Conservation (phyloP, 2,113 vertebrate species). For the Misgurnus mizolepis region DNA sequence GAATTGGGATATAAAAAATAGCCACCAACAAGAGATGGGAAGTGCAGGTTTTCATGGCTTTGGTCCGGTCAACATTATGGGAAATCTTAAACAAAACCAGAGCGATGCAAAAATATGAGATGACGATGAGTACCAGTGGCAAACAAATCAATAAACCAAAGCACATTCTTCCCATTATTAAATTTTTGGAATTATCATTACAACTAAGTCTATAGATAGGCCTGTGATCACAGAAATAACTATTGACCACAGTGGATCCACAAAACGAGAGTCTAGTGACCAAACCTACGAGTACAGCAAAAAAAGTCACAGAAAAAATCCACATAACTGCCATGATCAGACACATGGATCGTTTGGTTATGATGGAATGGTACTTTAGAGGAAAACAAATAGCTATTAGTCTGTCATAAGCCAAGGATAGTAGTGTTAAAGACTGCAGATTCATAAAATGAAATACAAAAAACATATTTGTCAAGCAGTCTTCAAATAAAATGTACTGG, state of each 20-base stretch:
- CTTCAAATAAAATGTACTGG: slow-evolving; percentile 56
- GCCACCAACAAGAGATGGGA: slow-evolving; percentile 50
- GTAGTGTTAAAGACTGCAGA: slow-evolving; percentile 70
- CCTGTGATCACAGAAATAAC: slow-evolving; percentile 70
- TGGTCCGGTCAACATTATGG: slow-evolving; percentile 15
- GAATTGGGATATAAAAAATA: slow-evolving; percentile 40
- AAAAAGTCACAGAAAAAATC: slow-evolving; percentile 40
- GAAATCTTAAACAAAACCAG: slow-evolving; percentile 42
- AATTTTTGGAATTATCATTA: slow-evolving; percentile 61
- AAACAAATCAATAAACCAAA: slow-evolving; percentile 34
- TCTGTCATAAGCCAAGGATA: slow-evolving; percentile 68
- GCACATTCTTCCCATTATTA: not conserved
- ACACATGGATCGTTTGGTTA: slow-evolving; percentile 61
- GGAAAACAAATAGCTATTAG: slow-evolving; percentile 70
- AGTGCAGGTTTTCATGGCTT: slow-evolving; percentile 53
- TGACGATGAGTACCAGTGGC: slow-evolving; percentile 51
- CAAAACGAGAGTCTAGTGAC: slow-evolving; percentile 68
- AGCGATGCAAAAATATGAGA: slow-evolving; percentile 50
- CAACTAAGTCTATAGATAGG: slow-evolving; percentile 62
- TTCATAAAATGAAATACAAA: slow-evolving; percentile 65
- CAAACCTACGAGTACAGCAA: slow-evolving; percentile 43
- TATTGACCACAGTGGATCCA: slow-evolving; percentile 62
- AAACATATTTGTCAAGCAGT: slow-evolving; percentile 65
- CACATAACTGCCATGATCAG: slow-evolving; percentile 58
- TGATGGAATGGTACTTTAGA: slow-evolving; percentile 58